These are phyloP conservation scores for Propithecus coquereli DNA, from an alignment of 2,113 vertebrate genomes.

Conservation along the genomic window DNA sequence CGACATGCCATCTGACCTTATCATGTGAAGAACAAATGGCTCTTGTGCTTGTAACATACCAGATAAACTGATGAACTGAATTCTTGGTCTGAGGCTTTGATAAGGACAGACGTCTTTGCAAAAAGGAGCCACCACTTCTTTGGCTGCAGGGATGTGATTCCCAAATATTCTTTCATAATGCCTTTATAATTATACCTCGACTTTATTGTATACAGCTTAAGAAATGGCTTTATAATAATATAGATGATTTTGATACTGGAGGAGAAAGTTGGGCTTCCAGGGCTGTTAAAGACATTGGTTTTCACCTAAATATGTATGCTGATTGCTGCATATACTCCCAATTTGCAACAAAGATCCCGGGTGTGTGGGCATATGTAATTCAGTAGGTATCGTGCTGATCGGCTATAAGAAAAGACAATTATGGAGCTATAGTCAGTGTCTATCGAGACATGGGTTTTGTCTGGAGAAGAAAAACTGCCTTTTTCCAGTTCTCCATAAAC, in stretches of 20 bases:
- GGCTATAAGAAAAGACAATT: neutral
- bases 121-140: neutral
- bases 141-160: neutral
- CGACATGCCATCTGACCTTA: neutral
- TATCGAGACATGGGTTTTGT: neutral
- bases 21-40: neutral
- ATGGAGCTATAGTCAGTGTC: neutral
- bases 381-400: neutral
- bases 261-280: neutral
- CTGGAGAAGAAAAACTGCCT: neutral
- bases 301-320: neutral
- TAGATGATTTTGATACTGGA: neutral
- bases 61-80: neutral
- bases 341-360: neutral
- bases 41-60: neutral
- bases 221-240: neutral
- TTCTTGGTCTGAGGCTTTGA: neutral
- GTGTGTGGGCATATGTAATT: too few species aligned
- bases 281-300: neutral
- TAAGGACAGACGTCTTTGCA: neutral
- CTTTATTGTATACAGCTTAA: neutral
- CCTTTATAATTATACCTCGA: neutral
- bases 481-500: neutral
- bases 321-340: neutral
- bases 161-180: neutral